Conservation (phyloP, 2,797 vertebrate genomes). For the Oceanodroma leucorhoa region DNA sequence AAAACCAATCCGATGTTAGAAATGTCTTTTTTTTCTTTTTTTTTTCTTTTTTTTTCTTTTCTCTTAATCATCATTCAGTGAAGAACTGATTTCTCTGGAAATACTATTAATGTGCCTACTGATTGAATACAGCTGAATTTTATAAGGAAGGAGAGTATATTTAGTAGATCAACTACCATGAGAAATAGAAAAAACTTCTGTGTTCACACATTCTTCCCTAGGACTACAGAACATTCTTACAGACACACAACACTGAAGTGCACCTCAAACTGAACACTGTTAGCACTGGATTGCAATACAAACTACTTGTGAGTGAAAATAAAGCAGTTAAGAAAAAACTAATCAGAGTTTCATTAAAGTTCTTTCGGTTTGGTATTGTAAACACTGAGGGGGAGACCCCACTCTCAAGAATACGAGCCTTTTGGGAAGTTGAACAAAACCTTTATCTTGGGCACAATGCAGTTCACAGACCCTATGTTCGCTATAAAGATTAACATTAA, state of each 20-base stretch:
- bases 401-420: neutral
- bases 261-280: neutral
- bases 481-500: neutral
- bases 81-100: neutral
- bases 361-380: neutral
- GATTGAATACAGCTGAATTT: neutral
- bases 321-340: neutral
- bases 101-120: neutral
- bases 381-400: neutral
- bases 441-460: neutral
- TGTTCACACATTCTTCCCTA: neutral
- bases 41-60: fast-evolving
- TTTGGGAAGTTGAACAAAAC: neutral
- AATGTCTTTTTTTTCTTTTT: neutral
- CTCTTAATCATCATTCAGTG: fast-evolving
- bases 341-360: neutral
- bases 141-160: neutral
- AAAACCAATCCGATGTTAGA: neutral
- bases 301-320: neutral
- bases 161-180: neutral
- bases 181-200: neutral
- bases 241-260: neutral
- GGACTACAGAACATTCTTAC: neutral
- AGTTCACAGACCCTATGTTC: neutral
- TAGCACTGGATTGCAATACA: neutral